phyloP scores from a whole-genome alignment of 2,888 invertebrate species.

The Cryptus armator region DNA sequence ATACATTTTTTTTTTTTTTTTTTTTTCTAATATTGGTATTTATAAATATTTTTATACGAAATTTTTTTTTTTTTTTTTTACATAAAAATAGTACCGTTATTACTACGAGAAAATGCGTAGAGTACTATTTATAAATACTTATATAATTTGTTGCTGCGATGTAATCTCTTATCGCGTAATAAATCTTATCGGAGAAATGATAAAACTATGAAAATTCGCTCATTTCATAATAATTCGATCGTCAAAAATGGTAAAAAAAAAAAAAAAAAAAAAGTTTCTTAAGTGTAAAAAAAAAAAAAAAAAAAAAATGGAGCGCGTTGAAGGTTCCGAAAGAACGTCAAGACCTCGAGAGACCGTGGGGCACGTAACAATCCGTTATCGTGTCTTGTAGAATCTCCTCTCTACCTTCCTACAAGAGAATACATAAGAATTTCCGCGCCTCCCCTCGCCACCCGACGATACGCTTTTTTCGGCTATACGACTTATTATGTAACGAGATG shows the following conservation, averaged over 20 bases:
- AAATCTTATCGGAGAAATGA: background rate
- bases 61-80: no score
- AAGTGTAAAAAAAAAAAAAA: background rate
- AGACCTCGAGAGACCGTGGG: constrained; percentile 45
- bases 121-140: no score
- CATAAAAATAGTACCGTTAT: no score
- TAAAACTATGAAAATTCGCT: background rate
- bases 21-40: no score
- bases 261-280: background rate
- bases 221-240: background rate
- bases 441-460: constrained; percentile 65
- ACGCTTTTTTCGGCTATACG: constrained; percentile 66
- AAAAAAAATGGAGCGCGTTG: constrained; percentile 42
- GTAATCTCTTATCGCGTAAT: no score
- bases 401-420: constrained; percentile 34
- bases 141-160: no score
- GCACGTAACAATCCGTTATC: constrained; percentile 75
- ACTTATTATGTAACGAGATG: constrained; percentile 80
- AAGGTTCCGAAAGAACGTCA: constrained; percentile 39
- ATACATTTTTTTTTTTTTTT: no score
- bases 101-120: no score
- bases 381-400: constrained; percentile 62
- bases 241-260: background rate
- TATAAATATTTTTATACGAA: no score
- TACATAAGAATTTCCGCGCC: constrained; percentile 54